These are phyloP conservation scores for Pagrus major DNA, from an alignment of 2,113 vertebrate species.

Conservation along the genomic window DNA sequence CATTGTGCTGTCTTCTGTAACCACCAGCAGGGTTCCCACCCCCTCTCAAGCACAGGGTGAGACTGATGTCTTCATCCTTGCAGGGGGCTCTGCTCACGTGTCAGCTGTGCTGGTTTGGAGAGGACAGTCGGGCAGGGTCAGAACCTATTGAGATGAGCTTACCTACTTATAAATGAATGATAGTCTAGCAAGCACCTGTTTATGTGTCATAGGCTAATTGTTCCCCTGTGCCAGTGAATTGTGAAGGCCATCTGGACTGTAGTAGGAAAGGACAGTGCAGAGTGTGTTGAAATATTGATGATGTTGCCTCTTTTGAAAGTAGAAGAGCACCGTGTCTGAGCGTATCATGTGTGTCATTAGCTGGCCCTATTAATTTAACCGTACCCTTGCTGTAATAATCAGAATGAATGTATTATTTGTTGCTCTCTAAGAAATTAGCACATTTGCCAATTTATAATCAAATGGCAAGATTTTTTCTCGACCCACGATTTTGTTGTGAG, in stretches of 20 bases:
- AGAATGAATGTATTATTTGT: not conserved
- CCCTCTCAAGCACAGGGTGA: constrained; percentile 3
- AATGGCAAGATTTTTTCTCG: not conserved
- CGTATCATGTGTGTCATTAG: constrained; percentile 11
- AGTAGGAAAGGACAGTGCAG: constrained; percentile 37
- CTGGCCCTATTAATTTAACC: not conserved
- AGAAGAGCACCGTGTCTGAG: constrained; percentile 1
- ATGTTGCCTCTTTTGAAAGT: constrained; percentile 23
- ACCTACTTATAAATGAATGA: constrained; percentile 68
- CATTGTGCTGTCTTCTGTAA: constrained; percentile 1
- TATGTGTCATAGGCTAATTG: constrained; percentile 46
- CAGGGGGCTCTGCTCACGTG: constrained; percentile 33
- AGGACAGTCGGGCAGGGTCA: constrained; percentile 13
- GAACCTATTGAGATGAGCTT: constrained; percentile 57
- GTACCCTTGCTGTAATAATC: not conserved
- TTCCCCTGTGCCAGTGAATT: constrained; percentile 29
- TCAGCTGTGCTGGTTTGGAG: constrained; percentile 25
- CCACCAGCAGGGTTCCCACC: not conserved
- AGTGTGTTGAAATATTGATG: constrained; percentile 60
- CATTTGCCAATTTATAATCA: not conserved
- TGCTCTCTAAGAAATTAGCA: too few relatives aligned
- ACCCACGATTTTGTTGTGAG: not conserved
- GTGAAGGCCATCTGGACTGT: constrained; percentile 63
- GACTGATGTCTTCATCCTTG: constrained; percentile 14
- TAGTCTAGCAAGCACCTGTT: constrained; percentile 51